These are phyloP conservation scores for Panagrolaimus sp. DNA, from an alignment of 1,140 invertebrate species.

Conservation along the genomic window DNA sequence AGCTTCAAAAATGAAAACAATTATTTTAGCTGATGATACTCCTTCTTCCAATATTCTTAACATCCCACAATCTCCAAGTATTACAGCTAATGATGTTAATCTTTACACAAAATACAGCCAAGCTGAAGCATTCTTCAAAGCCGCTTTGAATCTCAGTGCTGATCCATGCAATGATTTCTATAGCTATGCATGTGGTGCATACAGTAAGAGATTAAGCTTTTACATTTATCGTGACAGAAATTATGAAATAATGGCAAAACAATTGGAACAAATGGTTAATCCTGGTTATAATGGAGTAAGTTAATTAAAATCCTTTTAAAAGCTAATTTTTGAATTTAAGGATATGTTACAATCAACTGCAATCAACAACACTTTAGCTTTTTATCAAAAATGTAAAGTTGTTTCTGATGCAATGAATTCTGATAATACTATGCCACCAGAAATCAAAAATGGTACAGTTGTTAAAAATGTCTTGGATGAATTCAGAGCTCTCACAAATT, in stretches of 20 bases:
- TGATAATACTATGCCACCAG: background rate
- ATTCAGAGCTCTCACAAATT: background rate
- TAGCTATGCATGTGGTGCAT: background rate
- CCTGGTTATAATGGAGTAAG: too few species aligned
- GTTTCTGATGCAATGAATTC: too few species aligned
- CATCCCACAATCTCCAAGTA: background rate
- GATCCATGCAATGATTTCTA: conserved; percentile 1
- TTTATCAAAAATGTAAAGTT: background rate
- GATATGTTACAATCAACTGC: background rate
- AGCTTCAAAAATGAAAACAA: too few species aligned
- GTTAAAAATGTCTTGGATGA: background rate
- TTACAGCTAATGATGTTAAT: background rate
- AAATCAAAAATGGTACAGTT: background rate
- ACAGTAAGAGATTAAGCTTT: background rate
- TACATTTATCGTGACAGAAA: background rate
- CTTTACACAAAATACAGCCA: conserved; percentile 7
- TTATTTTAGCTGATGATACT: too few species aligned
- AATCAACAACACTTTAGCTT: background rate
- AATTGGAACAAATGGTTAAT: background rate
- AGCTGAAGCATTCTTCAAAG: background rate
- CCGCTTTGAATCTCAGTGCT: background rate
- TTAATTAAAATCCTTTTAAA: background rate
- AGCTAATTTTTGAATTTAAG: too few species aligned
- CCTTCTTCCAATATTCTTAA: background rate
- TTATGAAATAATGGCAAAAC: background rate